Evolutionary conservation across 2,888 invertebrate genomes (phyloP), one percentile per base, ranked within the genome.

Genomic region (Macropis europaea): DNA sequence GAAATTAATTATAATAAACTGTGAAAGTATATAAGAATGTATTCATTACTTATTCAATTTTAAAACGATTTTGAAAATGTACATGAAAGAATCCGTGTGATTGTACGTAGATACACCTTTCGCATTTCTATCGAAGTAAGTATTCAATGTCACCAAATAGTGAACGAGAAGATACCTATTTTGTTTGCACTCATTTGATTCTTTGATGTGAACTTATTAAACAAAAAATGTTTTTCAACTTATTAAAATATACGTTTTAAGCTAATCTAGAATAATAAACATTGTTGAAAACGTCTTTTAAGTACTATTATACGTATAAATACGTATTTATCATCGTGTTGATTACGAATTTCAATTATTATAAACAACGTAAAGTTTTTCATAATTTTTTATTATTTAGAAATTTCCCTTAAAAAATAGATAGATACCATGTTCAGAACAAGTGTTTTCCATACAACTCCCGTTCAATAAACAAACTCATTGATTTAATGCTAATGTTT

Each of bases 121-220:
- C n/a, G n/a, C n/a, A n/a, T n/a, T n/a, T n/a, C n/a, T n/a, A n/a
- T n/a, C n/a, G n/a, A n/a, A n/a, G n/a, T n/a, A 9, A 36, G 7
- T 1, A 38, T 61, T 22, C 36, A 24, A 36, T 43, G 42, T 30
- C 32, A 56, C 36, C 17, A 68, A 43, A 56, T 17, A 43, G 28
- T 32, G 32, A 19, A 22, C 24, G 4, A 26, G 30, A 50, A 42
- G 56, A 52, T 69, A 38, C 45, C 30, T 53, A 24, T 17, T 4
- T 45, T 62, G 34, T 50, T 69, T 42, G 17, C 42, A 34, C 28
- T 70, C 45, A 42, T 24, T 57, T 34, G 40, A 30, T 53, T 63
- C 28, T 34, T 38, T 26, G 17, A 47, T 36, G 17, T n/a, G 22
- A 59, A 47, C 34, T 32, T 52, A 34, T 53, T 48, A 24, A 42